Percentiles rank a stretch among this genome's conserved stretches.
phyloP scores from a whole-genome alignment of 2,113 vertebrate genomes.

The Epinephelus fuscoguttatus region DNA sequence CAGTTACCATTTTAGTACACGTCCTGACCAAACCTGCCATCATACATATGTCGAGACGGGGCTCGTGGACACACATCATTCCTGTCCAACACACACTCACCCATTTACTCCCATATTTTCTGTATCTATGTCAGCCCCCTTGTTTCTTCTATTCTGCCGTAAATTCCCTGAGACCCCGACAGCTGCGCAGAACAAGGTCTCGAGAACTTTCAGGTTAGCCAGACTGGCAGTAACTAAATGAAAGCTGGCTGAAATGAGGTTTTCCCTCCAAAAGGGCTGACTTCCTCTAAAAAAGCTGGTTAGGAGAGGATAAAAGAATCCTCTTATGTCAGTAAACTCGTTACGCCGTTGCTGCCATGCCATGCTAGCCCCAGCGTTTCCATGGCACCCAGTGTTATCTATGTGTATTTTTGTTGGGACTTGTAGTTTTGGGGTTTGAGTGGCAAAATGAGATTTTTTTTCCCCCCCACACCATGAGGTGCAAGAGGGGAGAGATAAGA shows the following conservation, averaged over 20 bases:
- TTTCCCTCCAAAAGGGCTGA: conserved; percentile 69
- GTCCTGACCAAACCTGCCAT: neutral
- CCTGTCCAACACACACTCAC: conserved; percentile 19
- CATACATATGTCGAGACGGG: neutral
- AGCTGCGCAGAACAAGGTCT: conserved; percentile 42
- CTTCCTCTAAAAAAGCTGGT: conserved; percentile 69
- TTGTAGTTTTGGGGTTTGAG: conserved; percentile 68
- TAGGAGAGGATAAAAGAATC: conserved; percentile 77
- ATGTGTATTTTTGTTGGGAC: conserved; percentile 70
- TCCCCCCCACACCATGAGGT: conserved; percentile 23
- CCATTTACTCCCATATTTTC: conserved; percentile 5
- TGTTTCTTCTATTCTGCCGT: conserved; percentile 36
- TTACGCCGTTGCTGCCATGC: conserved; percentile 64
- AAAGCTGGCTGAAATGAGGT: conserved; percentile 60
- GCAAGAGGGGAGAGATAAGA: conserved; percentile 63
- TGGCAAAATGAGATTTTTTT: conserved; percentile 59
- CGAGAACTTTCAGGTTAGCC: conserved; percentile 33
- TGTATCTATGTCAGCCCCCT: conserved; percentile 20
- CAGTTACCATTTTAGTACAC: neutral
- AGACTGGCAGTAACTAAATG: conserved; percentile 47
- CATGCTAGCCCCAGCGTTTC: conserved; percentile 76
- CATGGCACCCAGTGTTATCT: conserved; percentile 69
- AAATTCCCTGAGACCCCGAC: conserved; percentile 30
- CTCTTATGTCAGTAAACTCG: conserved; percentile 83
- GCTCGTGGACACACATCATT: neutral